Percentiles rank a stretch among this genome's conserved stretches.
These are phyloP conservation scores for Stictocephala bisonia DNA, from an alignment of 2,888 invertebrate genomes.

Conservation along the genomic window DNA sequence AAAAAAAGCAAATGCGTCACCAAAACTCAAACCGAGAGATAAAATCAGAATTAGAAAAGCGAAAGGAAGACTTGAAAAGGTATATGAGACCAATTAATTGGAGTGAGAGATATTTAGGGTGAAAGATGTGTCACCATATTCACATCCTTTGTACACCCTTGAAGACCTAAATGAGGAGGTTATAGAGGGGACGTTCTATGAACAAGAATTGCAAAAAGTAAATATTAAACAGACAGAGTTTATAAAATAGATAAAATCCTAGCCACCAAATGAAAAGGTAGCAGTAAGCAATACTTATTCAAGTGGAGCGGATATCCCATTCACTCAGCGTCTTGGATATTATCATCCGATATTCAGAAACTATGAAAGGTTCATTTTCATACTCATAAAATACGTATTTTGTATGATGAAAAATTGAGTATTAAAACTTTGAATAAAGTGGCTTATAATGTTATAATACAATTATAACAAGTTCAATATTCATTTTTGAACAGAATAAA, in stretches of 20 bases:
- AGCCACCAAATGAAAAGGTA: neutral
- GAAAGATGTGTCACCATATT: constrained; percentile 48
- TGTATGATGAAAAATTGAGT: no score
- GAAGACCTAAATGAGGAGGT: neutral
- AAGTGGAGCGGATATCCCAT: neutral
- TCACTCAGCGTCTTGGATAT: neutral
- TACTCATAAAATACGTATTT: no score
- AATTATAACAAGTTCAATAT: no score
- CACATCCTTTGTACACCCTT: neutral
- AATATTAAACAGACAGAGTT: no score
- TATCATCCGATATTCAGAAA: no score
- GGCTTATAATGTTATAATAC: no score
- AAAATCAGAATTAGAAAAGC: constrained; percentile 46
- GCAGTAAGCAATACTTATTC: no score
- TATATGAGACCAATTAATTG: constrained; percentile 53
- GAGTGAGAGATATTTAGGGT: constrained; percentile 58
- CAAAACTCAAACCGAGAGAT: constrained; percentile 42
- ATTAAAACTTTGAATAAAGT: no score
- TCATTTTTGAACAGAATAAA: no score
- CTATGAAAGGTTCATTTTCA: no score
- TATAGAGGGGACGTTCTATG: neutral
- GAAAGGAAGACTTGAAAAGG: constrained; percentile 54
- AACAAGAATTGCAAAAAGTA: no score
- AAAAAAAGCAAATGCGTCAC: constrained; percentile 8
- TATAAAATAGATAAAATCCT: no score